Evolutionary conservation across 2,888 invertebrate species (phyloP), one percentile per base, ranked within the genome.

Genomic region (Paralinhomoeus sp.): DNA sequence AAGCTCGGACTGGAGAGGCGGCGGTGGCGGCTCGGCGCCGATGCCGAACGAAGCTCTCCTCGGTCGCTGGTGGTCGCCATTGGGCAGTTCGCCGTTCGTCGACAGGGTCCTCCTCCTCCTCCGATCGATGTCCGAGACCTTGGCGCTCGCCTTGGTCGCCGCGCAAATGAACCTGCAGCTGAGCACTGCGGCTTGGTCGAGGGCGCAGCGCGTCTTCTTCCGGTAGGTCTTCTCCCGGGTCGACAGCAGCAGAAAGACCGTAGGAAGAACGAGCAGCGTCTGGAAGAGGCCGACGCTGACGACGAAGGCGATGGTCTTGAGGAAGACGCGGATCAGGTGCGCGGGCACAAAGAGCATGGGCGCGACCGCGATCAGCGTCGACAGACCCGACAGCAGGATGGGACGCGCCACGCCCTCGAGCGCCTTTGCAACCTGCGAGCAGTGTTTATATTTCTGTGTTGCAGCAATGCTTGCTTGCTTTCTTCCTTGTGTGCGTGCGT

Each of bases 221-320:
- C n/a, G n/a, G n/a, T n/a, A n/a, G n/a, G n/a, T n/a, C n/a, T n/a
- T n/a, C n/a, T n/a, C n/a, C n/a, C n/a, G n/a, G n/a, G n/a, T n/a
- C n/a, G n/a, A n/a, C 31, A 37, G 7, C 38, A 38, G 21, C 13
- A 40, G 23, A 20, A 41, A 41, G 13, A 41, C 3, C 7, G n/a
- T 17, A 3, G 41, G 41, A 9, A 41, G 41, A 17, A 33, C n/a
- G 3, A 41, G 33, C 20, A 41, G 41, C 7, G 18, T 22, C 17
- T 41, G 41, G 3, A 34, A 15, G 17, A 41, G 34, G 21, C 41
- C 41, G 13, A 41, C 3, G 13, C 15, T 7, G 22, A 41, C 41
- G 33, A 41, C 41, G 21, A 41, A 21, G n/a, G 33, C 22, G n/a
- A 41, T 20, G 33, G 41, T 41, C n/a, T 41, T 41, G 20, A 41